Percentiles rank a stretch among this genome's conserved stretches.
Conservation (phyloP, 2,797 vertebrate species). For the Sarcophilus harrisii region DNA sequence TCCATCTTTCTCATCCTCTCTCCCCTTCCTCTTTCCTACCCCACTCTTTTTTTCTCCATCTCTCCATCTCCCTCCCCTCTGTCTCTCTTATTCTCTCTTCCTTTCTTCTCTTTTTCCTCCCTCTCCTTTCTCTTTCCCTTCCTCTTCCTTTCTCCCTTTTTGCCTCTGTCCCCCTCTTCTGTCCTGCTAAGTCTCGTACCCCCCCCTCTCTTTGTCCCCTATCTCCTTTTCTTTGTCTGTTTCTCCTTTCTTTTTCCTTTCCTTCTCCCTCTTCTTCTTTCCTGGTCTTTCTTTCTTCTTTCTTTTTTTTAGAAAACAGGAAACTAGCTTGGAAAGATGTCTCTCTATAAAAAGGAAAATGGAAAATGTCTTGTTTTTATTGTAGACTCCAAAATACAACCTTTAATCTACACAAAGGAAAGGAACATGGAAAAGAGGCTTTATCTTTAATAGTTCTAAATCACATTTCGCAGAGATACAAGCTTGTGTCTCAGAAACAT, state of each 20-base stretch:
- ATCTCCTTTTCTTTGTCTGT: neutral
- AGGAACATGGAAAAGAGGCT: conserved; percentile 47
- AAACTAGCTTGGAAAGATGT: too few relatives aligned
- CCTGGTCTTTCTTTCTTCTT: neutral
- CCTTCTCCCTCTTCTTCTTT: neutral
- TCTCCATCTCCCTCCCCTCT: neutral
- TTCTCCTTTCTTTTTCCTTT: neutral
- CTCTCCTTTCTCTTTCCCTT: too few relatives aligned
- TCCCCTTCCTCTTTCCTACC: too few relatives aligned
- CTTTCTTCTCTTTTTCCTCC: neutral
- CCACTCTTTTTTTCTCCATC: neutral
- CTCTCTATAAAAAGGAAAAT: conserved; percentile 45
- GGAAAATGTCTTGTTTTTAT: conserved; percentile 18
- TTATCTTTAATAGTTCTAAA: conserved; percentile 6
- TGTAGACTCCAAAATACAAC: conserved; percentile 49
- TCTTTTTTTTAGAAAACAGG: conserved; percentile 48
- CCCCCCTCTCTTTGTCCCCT: neutral
- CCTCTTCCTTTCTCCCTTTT: neutral
- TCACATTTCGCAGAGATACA: conserved; percentile 34
- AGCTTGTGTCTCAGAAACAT: conserved; percentile 52
- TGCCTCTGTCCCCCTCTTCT: neutral
- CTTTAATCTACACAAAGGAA: conserved; percentile 42
- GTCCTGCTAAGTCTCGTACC: neutral
- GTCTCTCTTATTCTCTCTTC: too few relatives aligned
- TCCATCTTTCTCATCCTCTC: too few relatives aligned